A percentile compares a stretch with the other conserved stretches of the same genome.
These are phyloP conservation scores for Vanacampus margaritifer DNA, from an alignment of 2,113 vertebrate genomes.

Conservation along the genomic window DNA sequence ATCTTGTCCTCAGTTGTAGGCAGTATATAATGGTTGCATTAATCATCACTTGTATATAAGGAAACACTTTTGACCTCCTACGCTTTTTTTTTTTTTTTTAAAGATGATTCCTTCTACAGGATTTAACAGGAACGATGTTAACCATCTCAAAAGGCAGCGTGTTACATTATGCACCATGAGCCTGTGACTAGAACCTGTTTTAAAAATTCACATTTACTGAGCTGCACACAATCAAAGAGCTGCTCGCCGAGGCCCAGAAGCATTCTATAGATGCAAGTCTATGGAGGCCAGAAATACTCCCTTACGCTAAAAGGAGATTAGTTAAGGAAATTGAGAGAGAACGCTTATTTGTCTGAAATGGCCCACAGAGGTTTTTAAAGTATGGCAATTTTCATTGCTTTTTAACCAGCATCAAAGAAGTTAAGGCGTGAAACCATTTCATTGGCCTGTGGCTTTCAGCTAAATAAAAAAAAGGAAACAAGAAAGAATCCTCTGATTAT, in stretches of 20 bases:
- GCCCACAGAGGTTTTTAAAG: conserved; percentile 18
- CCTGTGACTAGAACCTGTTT: conserved; percentile 25
- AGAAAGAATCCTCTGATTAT: background rate
- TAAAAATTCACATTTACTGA: conserved; percentile 54
- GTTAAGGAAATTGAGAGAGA: conserved; percentile 47
- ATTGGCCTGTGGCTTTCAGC: conserved; percentile 6
- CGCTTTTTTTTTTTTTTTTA: background rate
- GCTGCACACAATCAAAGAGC: conserved; percentile 40
- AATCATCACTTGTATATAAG: background rate
- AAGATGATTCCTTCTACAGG: background rate
- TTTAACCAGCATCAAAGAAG: conserved; percentile 22
- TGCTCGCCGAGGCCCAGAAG: conserved; percentile 23
- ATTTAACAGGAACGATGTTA: conserved; percentile 6
- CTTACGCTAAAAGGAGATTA: conserved; percentile 51
- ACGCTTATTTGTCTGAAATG: conserved; percentile 23
- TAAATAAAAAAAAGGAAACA: background rate
- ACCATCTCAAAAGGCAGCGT: conserved; percentile 4
- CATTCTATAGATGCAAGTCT: conserved; percentile 27
- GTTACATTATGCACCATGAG: conserved; percentile 20
- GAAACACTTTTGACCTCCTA: background rate
- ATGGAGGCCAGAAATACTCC: conserved; percentile 33
- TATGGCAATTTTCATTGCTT: conserved; percentile 14
- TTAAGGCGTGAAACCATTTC: conserved; percentile 18
- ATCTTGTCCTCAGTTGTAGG: background rate
- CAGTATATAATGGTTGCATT: background rate